Percentiles rank a stretch among this genome's conserved stretches.
phyloP scores from a whole-genome alignment of 1,140 invertebrate species.

The Rhopalosiphum maidis region DNA sequence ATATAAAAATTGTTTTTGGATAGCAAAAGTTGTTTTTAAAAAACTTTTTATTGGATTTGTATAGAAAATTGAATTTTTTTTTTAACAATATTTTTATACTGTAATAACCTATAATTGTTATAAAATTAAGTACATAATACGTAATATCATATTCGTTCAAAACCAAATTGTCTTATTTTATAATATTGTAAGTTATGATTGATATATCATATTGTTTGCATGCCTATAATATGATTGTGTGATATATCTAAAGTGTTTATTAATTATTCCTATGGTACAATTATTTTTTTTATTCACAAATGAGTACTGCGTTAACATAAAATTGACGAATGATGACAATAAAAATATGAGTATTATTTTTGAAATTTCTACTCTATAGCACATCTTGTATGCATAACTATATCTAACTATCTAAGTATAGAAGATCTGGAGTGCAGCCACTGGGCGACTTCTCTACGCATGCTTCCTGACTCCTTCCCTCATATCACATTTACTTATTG shows the following conservation, averaged over 20 bases:
- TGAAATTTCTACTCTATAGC: neutral
- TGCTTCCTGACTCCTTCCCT: no score
- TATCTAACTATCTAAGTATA: neutral
- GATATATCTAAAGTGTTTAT: neutral
- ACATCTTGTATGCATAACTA: neutral
- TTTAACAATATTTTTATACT: neutral
- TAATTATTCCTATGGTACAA: neutral
- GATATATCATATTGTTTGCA: neutral
- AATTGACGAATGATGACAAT: neutral
- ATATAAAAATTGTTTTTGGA: neutral
- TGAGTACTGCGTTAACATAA: neutral
- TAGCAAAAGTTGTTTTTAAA: neutral
- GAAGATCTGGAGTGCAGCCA: no score
- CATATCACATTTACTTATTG: no score
- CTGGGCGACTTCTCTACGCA: no score
- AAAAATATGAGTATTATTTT: neutral
- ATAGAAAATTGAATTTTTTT: neutral
- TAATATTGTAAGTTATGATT: neutral
- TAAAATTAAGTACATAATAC: neutral
- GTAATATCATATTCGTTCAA: neutral
- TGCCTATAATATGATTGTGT: neutral
- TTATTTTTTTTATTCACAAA: neutral
- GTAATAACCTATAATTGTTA: neutral
- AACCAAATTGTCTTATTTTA: neutral
- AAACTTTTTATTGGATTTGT: constrained; percentile 1